phyloP scores from a whole-genome alignment of 2,888 invertebrate species.

The Phasia obesa region DNA sequence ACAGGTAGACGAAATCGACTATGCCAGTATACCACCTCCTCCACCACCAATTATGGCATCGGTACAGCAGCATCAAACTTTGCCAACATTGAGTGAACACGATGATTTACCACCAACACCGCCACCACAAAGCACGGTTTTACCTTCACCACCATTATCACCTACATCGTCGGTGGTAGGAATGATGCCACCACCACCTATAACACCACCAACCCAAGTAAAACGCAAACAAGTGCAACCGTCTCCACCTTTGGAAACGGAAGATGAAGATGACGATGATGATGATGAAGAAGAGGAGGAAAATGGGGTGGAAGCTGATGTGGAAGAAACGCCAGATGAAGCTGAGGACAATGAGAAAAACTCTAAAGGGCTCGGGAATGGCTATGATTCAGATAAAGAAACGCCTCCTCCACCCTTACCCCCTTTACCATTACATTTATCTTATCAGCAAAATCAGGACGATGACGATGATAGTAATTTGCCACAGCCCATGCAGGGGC shows the following conservation, averaged over 20 bases:
- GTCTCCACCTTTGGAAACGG: constrained; percentile 73
- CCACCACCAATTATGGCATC: constrained; percentile 73
- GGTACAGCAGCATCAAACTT: constrained; percentile 73
- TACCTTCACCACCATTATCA: constrained; percentile 73
- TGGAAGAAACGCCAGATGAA: constrained; percentile 70
- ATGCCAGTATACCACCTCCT: constrained; percentile 71
- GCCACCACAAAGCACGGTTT: constrained; percentile 75
- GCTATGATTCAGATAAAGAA: too few species aligned
- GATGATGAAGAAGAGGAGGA: constrained; percentile 74
- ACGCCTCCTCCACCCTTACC: constrained; percentile 80
- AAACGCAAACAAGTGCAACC: constrained; percentile 65
- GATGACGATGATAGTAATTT: constrained; percentile 63
- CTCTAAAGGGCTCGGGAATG: constrained; percentile 45
- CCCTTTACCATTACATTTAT: constrained; percentile 79
- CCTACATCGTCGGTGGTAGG: constrained; percentile 77
- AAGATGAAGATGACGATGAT: constrained; percentile 72
- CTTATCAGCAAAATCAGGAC: constrained; percentile 74
- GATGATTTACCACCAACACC: constrained; percentile 80
- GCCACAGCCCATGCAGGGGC: constrained; percentile 67
- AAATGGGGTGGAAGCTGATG: constrained; percentile 74
- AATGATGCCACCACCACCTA: constrained; percentile 78
- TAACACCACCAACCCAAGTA: constrained; percentile 66
- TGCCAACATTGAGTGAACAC: constrained; percentile 78
- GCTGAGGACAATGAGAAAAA: constrained; percentile 56
- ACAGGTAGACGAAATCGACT: constrained; percentile 67